These are phyloP conservation scores for Ameiurus melas DNA, from an alignment of 2,113 vertebrate species.

Conservation along the genomic window DNA sequence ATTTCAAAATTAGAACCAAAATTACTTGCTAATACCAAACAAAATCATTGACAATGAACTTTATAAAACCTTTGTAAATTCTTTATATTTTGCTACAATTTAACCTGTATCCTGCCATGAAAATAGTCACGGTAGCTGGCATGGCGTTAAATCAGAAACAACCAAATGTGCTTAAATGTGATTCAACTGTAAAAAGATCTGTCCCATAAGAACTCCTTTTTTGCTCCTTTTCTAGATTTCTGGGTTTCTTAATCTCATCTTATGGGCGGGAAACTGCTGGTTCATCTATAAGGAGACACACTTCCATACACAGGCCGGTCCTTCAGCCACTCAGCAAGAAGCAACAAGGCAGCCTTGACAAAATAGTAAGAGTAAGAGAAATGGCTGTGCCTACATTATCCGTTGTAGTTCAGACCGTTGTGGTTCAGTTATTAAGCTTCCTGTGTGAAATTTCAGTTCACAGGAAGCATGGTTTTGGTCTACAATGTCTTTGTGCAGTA, in stretches of 20 bases:
- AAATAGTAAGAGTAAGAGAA: not conserved
- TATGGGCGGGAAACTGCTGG: constrained; percentile 96
- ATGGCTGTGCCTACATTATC: constrained; percentile 24
- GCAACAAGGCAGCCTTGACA: constrained; percentile 57
- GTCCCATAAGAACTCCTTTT: not conserved
- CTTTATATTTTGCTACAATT: too few relatives aligned
- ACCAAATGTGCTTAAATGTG: not conserved
- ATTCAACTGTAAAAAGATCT: not conserved
- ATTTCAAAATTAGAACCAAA: not conserved
- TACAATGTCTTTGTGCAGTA: not conserved
- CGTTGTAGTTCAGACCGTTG: not conserved
- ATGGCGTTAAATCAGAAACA: too few relatives aligned
- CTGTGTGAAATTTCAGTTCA: not conserved
- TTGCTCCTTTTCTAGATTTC: constrained; percentile 76
- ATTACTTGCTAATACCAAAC: not conserved
- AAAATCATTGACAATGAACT: not conserved
- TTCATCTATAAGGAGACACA: constrained; percentile 94
- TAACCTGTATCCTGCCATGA: too few relatives aligned
- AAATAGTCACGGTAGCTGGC: too few relatives aligned
- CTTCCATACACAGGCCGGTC: constrained; percentile 77
- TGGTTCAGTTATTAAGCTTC: not conserved
- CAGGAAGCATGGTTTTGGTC: not conserved
- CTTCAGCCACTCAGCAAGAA: constrained; percentile 71
- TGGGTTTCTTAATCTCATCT: constrained; percentile 90
- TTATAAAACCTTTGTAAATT: too few relatives aligned